Evolutionary conservation across 2,113 vertebrate genomes (phyloP), one percentile per base, ranked within the genome.

Genomic region (Oplegnathus fasciatus): DNA sequence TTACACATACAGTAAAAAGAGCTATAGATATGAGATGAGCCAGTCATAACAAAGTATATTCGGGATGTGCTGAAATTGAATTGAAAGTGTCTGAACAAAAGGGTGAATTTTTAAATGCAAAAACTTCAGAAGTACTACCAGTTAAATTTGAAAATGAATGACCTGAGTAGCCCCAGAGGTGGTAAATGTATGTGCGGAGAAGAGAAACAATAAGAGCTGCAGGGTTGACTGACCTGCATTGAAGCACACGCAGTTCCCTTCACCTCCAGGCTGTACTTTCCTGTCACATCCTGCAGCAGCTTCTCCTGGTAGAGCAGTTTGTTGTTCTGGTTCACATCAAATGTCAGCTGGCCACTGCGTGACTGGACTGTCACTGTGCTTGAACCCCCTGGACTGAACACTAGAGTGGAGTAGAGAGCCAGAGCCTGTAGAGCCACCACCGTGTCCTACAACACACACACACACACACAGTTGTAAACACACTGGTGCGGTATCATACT

Each of bases 241-340:
- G 93, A 94, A 73, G 93, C 90, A 71, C 97, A 97, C 0, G 94
- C 90, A 54, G 60, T 90, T 71, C 97, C 96, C 0, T 91, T 89
- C 58, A 93, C 96, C 85, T 96, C 90, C 90, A 97, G 44, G 0
- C 32, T 88, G 92, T 95, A 95, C 1, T 77, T 87, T 50, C 94
- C 97, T 0, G 92, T 91, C 17, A 92, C n/a, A 0, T 82, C 82
- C n/a, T 91, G 58, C 88, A 97, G 90, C 22, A 78, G 0, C 64
- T 83, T n/a, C 13, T 96, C 96, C 84, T 99, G 98, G 9, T 97
- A 95, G 71, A 98, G 90, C 66, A 98, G 93, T 46, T 95, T 95
- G 90, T 97, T 98, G 78, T 54, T 52, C 14, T 94, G 52, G 30
- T 95, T 94, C 67, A 99, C 93, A 0, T 93, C 90, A 83, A 99